phyloP scores from a whole-genome alignment of 2,113 vertebrate genomes.

The Aix galericulata region DNA sequence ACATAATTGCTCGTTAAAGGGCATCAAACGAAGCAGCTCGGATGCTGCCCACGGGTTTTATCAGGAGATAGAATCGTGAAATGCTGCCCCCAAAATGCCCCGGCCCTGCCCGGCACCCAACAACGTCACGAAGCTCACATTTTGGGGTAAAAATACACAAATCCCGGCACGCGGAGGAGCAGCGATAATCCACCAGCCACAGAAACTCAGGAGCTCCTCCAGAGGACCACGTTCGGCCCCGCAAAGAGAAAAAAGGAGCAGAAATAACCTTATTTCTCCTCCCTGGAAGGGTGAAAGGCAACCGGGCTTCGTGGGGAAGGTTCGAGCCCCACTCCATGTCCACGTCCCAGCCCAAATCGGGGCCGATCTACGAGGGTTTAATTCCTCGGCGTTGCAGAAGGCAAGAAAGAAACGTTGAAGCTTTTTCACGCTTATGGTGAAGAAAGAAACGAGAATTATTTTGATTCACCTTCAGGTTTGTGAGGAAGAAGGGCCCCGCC shows the following conservation, averaged over 20 bases:
- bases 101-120: not conserved
- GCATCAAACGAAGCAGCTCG: not conserved
- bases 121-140: not conserved
- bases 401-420: not conserved
- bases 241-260: not conserved
- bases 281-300: not conserved
- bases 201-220: not conserved
- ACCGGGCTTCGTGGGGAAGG: not conserved
- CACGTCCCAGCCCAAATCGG: not conserved
- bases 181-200: not conserved
- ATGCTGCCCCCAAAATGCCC: not conserved
- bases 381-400: not conserved
- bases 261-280: not conserved
- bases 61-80: no score
- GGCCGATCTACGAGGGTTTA: not conserved
- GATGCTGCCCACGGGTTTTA: not conserved
- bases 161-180: rapidly evolving
- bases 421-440: not conserved
- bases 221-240: not conserved
- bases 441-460: not conserved
- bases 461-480: not conserved
- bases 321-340: not conserved
- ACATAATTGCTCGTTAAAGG: not conserved
- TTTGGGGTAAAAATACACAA: not conserved
- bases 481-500: not conserved